Base-by-base conservation (phyloP, 2,888 invertebrate genomes). In the Timema podura region DNA sequence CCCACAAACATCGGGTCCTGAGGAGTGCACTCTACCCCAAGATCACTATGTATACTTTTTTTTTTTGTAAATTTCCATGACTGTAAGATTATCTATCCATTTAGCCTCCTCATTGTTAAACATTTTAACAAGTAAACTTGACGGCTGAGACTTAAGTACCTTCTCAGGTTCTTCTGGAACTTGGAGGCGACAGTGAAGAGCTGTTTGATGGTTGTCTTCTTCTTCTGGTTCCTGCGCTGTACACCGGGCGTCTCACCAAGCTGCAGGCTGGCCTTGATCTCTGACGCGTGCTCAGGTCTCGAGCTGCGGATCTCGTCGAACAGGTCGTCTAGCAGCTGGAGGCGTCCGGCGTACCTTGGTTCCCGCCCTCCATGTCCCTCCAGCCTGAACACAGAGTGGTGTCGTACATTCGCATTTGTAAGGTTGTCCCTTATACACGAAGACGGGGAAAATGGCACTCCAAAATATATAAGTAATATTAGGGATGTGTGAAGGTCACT, bases 131-230 rank as follows among this genome's bases (percentile, higher is more conserved):
- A 30, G 30, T 30, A 30, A 30, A 30, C 30, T 3, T 30, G 30
- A 30, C 30, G 30, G 30, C 30, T 3, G 30, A 30, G 30, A 30
- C 30, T 2, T 30, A 30, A 30, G 30, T 30, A 91, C 92, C 92
- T 89, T 79, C 93, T 87, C 72, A 98, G 83, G 78, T 92, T 91
- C 82, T 97, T 98, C 81, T 97, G 96, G 80, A 98, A 98, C 83
- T 98, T 98, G 79, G 96, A 95, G 68, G 96, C 93, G 10, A 96
- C 95, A 0, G 96, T 93, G 83, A 98, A 98, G 54, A 98, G 85
- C 78, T 97, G 96, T 74, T 96, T 91, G 73, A 98, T 94, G 70
- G 93, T 92, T 51, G 93, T 92, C 82, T 93, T 93, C 81, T 93
- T 93, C 71, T 82, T 80, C 76, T 91, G 88, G 77, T 91, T 89